Base-by-base conservation (phyloP, 1,140 invertebrate species). In the Cotesia glomerata region DNA sequence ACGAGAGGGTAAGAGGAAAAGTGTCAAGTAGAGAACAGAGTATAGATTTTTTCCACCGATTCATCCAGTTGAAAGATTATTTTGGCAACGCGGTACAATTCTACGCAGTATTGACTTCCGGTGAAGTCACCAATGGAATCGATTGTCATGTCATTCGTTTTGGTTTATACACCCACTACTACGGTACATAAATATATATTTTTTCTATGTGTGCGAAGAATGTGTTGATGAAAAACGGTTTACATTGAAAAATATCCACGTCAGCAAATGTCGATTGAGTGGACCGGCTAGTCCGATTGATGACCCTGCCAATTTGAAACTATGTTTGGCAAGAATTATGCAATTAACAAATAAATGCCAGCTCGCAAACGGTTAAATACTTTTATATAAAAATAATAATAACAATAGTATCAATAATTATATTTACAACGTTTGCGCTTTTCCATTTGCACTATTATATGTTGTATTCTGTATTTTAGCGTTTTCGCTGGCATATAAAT, bases 291-390 rank as follows among this genome's bases (percentile, higher is more conserved):
- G 56, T 39, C 14, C 80, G 78, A 82, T 84, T 83, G 79, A 84
- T 79, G 78, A 69, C 70, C 63, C 69, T 75, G 81, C 80, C 83
- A 84, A 83, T 83, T 83, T 81, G 80, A 79, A 81, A 76, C 64
- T 78, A 65, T 69, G 68, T 81, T 82, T 79, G 79, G 76, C 80
- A 82, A 81, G 80, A 83, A 84, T 86, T 79, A 85, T 80, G 80
- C 82, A 84, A 85, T 86, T 83, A 84, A 82, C 79, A 79, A 81
- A 84, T 82, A 81, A 83, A 83, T 80, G 79, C 80, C 77, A 62
- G 81, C 83, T 83, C 79, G 75, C 76, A 76, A 79, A 74, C 72
- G 78, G 74, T 78, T 14, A 71, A 77, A 69, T 69, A 73, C 72
- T 69, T 65, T 67, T 67, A 26, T 26, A 52, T 49, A 56, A 51